Conservation (phyloP, 2,797 vertebrate species). For the Myotis daubentonii region DNA sequence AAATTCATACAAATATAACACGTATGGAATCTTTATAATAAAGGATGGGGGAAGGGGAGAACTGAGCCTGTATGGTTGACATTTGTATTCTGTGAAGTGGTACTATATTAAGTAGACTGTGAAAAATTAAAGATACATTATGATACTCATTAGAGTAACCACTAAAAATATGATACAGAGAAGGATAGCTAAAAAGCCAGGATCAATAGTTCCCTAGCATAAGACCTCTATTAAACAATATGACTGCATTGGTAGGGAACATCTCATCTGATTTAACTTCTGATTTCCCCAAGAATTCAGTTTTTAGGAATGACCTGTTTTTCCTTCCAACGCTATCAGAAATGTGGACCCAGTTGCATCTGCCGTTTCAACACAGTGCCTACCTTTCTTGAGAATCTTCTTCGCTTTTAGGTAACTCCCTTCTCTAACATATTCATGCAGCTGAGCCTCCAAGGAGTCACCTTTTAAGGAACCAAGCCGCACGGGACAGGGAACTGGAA, state of each 20-base stretch:
- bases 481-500: conserved; percentile 88
- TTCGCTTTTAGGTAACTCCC: conserved; percentile 88
- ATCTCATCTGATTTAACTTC: not conserved
- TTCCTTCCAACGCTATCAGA: not conserved
- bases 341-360: not conserved
- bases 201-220: not conserved
- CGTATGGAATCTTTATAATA: not conserved
- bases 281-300: not conserved
- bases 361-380: conserved; percentile 32
- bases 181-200: no score
- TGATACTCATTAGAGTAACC: not conserved
- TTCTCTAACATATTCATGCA: conserved; percentile 88
- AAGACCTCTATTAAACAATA: not conserved
- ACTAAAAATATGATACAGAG: no score
- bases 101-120: not conserved
- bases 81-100: not conserved
- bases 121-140: not conserved
- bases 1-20: not conserved
- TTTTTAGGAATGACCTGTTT: not conserved
- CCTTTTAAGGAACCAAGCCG: conserved; percentile 85
- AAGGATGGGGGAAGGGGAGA: not conserved
- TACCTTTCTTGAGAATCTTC: conserved; percentile 91
- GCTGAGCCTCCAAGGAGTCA: conserved; percentile 85
- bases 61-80: not conserved
- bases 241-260: not conserved